Evolutionary conservation across 2,113 vertebrate genomes (phyloP).

Genomic region (Hyaena hyaena): DNA sequence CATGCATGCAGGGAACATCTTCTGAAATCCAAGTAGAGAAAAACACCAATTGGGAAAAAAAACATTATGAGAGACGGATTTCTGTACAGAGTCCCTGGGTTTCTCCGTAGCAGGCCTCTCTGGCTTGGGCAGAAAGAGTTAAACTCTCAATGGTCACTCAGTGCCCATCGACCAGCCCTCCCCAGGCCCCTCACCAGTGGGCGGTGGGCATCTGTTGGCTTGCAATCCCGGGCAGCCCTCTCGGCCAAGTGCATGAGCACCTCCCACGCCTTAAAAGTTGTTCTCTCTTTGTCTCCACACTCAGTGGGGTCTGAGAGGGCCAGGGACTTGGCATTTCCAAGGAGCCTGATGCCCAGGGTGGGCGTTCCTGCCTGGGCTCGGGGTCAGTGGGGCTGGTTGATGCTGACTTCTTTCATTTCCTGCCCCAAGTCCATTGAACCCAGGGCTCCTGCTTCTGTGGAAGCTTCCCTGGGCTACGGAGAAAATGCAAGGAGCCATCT

Average conservation of each 20-base stretch:
- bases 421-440: not conserved
- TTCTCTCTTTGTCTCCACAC: accelerated
- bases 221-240: accelerated
- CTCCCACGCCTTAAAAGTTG: not conserved
- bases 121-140: not conserved
- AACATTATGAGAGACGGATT: too few relatives aligned
- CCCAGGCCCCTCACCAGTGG: accelerated
- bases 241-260: not conserved
- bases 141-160: too few relatives aligned
- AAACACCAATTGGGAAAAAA: not conserved
- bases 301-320: not conserved
- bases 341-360: not conserved
- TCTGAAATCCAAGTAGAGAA: not conserved
- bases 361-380: too few relatives aligned
- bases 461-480: not conserved
- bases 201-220: not conserved
- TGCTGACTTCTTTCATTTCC: not conserved
- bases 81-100: accelerated
- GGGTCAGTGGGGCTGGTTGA: accelerated
- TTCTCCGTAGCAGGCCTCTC: not conserved
- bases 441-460: not conserved
- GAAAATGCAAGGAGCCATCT: not conserved
- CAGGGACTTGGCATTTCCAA: too few relatives aligned
- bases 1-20: accelerated
- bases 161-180: not conserved